phyloP scores from a whole-genome alignment of 2,797 vertebrate genomes.

The Philypnodon macrostomus region DNA sequence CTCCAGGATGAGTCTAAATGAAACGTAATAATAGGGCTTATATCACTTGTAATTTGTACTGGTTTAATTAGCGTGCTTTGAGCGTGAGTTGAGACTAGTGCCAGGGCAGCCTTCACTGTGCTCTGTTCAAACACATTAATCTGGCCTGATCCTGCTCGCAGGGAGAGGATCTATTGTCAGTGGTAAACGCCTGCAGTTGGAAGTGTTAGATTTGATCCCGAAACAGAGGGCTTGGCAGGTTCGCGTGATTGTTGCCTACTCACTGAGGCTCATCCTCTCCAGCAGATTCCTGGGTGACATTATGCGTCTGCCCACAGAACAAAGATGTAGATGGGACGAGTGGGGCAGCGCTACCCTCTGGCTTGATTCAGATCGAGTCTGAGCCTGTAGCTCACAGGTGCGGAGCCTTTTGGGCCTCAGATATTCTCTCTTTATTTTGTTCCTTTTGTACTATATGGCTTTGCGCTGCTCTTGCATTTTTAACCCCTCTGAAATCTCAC shows the following conservation, averaged over 20 bases:
- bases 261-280: conserved; percentile 74
- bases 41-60: conserved; percentile 66
- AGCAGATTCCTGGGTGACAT: conserved; percentile 78
- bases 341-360: conserved; percentile 69
- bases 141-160: conserved; percentile 58
- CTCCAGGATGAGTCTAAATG: conserved; percentile 25
- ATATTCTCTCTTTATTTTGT: conserved; percentile 32
- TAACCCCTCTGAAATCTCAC: conserved; percentile 6
- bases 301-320: conserved; percentile 70
- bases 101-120: conserved; percentile 29
- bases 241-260: conserved; percentile 76
- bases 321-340: conserved; percentile 64
- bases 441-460: conserved; percentile 11
- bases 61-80: conserved; percentile 67
- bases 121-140: conserved; percentile 58
- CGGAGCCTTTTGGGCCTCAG: conserved; percentile 57
- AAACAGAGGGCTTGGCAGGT: conserved; percentile 67
- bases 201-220: conserved; percentile 68
- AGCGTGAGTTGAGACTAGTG: conserved; percentile 55
- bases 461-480: conserved; percentile 14
- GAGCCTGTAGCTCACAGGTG: conserved; percentile 80
- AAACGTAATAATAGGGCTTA: conserved; percentile 49
- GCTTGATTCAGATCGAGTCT: conserved; percentile 75
- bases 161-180: conserved; percentile 71
- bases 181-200: conserved; percentile 69